Evolutionary conservation across 1,140 invertebrate genomes (phyloP), one percentile per base, ranked within the genome.

Genomic region (Chironomus tepperi): DNA sequence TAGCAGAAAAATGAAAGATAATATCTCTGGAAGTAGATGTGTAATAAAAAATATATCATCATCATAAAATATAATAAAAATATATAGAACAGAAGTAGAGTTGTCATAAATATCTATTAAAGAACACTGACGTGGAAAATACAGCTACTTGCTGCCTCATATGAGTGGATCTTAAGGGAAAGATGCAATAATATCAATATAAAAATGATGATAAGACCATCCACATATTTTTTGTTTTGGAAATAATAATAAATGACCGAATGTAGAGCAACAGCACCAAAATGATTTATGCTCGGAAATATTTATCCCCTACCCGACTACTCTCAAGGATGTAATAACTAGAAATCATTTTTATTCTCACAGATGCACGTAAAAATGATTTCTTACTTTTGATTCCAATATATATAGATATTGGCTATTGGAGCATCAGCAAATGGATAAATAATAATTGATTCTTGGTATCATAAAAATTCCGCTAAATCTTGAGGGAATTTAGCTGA

Each of bases 21-120:
- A 57, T 57, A 57, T 57, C 47, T 57, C 47, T 10, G 1, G 24
- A 34, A 34, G 24, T 34, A 34, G 24, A 57, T 57, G n/a, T 70
- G 18, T 70, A 70, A 70, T 70, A 70, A 70, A 70, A 70, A 70
- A 70, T 70, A 70, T 70, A 70, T 70, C 65, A 70, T 70, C 65
- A 70, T 70, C 65, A 70, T 70, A 70, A 70, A 70, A 70, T 70
- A 70, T 70, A 70, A 70, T 70, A 70, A 70, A 70, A 70, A 70
- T 70, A 70, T 70, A 70, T 70, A 21, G 65, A 70, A 19, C 65
- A 70, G 10, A 18, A 70, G 65, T 21, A 2, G 19, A 70, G 3
- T 21, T 70, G 65, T 70, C 65, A 70, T 70, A 70, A 70, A 70
- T 70, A 70, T 70, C 65, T 70, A 70, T 70, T 70, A 70, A 70